Evolutionary conservation across 2,888 invertebrate species (phyloP), one percentile per base, ranked within the genome.

Genomic region (Diachrysia chrysitis): DNA sequence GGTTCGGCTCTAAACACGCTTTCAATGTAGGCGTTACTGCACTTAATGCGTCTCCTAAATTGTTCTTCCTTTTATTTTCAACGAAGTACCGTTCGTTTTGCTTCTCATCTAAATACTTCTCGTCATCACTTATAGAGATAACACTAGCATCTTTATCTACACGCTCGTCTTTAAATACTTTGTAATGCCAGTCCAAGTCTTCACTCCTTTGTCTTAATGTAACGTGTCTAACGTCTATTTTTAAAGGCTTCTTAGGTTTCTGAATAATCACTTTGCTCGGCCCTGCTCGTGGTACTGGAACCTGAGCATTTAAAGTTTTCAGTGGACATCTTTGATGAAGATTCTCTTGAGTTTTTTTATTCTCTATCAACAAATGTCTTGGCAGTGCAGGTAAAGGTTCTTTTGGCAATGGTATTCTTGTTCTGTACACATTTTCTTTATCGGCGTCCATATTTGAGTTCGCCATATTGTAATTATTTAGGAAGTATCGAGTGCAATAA

Each of bases 321-420:
- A 94, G 79, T 16, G 93, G 91, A 62, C 72, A 68, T 71, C 92
- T 85, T 46, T 72, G 58, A 12, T 46, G 55, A 66, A 16, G 60
- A 71, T 25, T 63, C 42, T 19, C 51, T 55, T 63, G 63, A 23
- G 57, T 65, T 67, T 58, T 46, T 0, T 68, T 64, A 59, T 75
- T 71, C 16, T 83, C 81, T 57, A 73, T 75, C 1, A 90, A 58
- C 46, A 92, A 81, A 78, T 86, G 83, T 46, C 81, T 86, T 0
- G 92, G 90, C 61, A 93, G 63, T 0, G 87, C 84, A 21, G 93
- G 92, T 58, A 93, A 76, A 0, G 90, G 90, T 17, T 90, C 71
- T 21, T 85, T 54, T 0, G 92, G 93, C 29, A 93, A 51, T 2
- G 93, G 93, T 71, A 93, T 93, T 85, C 81, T 90, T 2, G 92